A percentile compares a stretch with the other conserved stretches of the same genome.
Evolutionary conservation across 1,140 invertebrate genomes (phyloP).

Genomic region (Gryllus bimaculatus): DNA sequence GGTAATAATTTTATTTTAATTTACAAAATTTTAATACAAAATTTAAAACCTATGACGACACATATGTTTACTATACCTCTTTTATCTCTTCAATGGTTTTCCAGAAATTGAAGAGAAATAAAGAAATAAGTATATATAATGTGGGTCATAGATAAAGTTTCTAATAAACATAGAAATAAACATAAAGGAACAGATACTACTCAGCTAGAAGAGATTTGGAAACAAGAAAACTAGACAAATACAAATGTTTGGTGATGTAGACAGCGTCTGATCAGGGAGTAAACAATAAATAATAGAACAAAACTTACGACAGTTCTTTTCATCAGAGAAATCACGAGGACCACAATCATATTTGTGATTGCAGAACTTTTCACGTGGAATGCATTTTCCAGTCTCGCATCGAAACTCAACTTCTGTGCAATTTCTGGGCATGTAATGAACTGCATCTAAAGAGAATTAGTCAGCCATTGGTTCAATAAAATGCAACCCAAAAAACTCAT

Average conservation of each 20-base stretch:
- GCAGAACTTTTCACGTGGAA: background rate
- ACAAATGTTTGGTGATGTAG: background rate
- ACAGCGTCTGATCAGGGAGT: background rate
- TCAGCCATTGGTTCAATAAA: background rate
- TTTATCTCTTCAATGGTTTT: too few species aligned
- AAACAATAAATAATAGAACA: background rate
- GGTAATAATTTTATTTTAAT: background rate
- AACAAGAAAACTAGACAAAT: background rate
- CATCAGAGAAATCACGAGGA: slow-evolving; percentile 55
- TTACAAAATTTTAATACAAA: background rate
- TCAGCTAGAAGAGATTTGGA: background rate
- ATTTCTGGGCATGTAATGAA: background rate
- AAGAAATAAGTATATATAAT: too few species aligned
- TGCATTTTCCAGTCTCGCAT: slow-evolving; percentile 14
- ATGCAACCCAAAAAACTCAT: background rate
- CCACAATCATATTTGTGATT: slow-evolving; percentile 6
- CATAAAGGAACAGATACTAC: background rate
- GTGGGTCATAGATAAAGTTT: too few species aligned
- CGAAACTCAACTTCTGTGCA: slow-evolving; percentile 12
- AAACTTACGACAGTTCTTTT: slow-evolving; percentile 45
- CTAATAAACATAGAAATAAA: background rate
- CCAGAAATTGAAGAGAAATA: too few species aligned
- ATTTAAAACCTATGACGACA: too few species aligned
- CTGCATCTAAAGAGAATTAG: background rate
- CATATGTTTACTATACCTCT: too few species aligned